Percentiles rank a stretch among this genome's conserved stretches.
These are phyloP conservation scores for Siniperca undulata DNA, from an alignment of 2,797 vertebrate genomes.

Conservation along the genomic window DNA sequence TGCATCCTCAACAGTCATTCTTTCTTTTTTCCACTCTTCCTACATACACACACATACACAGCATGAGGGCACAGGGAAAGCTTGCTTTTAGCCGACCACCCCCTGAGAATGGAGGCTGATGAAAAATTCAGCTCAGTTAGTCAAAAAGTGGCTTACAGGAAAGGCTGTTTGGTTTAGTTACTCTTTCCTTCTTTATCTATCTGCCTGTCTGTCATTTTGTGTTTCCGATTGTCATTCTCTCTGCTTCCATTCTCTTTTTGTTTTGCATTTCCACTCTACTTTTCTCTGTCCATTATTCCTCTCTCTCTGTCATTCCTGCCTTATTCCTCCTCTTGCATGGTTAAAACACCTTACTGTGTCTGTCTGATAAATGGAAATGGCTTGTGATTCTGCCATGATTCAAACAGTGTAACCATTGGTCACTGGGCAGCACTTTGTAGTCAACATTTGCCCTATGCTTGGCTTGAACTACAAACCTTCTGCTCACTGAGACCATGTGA, in stretches of 20 bases:
- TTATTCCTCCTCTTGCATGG: not conserved
- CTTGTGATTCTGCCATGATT: conserved; percentile 46
- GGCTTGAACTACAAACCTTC: conserved; percentile 63
- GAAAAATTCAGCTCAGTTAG: conserved; percentile 68
- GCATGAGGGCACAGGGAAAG: conserved; percentile 15
- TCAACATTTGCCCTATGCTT: conserved; percentile 63
- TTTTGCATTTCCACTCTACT: conserved; percentile 6
- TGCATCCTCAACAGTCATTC: not conserved
- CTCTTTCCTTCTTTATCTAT: not conserved
- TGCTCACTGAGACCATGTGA: conserved; percentile 62
- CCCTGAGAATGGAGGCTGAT: conserved; percentile 59
- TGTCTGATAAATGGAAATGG: conserved; percentile 3
- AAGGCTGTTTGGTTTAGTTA: conserved; percentile 33
- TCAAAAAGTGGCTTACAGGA: conserved; percentile 46
- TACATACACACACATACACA: conserved; percentile 7
- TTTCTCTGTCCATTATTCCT: not conserved
- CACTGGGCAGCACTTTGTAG: conserved; percentile 38
- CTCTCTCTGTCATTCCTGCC: not conserved
- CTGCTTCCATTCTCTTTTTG: conserved; percentile 1
- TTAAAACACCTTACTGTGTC: not conserved
- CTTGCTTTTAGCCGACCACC: conserved; percentile 54
- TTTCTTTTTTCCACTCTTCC: not conserved
- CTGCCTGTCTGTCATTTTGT: conserved; percentile 9
- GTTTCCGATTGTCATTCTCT: not conserved
- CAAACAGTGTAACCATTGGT: conserved; percentile 47